A percentile compares a stretch with the other conserved stretches of the same genome.
Evolutionary conservation across 1,140 invertebrate species (phyloP).

Genomic region (Scaptomyza montana): DNA sequence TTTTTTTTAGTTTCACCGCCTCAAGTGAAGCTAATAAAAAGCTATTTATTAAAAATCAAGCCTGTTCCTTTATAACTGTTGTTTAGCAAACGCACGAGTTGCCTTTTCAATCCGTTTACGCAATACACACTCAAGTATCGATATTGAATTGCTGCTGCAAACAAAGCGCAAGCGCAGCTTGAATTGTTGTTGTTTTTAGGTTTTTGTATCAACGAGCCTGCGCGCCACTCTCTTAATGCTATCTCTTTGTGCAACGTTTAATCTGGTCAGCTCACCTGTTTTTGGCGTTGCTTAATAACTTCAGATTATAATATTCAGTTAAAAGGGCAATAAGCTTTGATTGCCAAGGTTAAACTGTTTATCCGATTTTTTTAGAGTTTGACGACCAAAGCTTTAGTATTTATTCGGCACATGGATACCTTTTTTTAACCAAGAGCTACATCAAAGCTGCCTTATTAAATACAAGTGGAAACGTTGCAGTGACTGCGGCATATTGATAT

Average conservation of each 20-base stretch:
- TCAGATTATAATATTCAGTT: too few relatives aligned
- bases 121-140: constrained; percentile 32
- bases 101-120: constrained; percentile 43
- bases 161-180: constrained; percentile 10
- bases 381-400: constrained; percentile 41
- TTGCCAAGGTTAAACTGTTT: constrained; percentile 68
- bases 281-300: constrained; percentile 17
- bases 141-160: constrained; percentile 30
- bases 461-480: too few relatives aligned
- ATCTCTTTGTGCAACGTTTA: background rate
- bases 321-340: too few relatives aligned
- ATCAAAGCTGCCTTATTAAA: background rate
- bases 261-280: constrained; percentile 11
- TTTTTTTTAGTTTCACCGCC: too few relatives aligned
- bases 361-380: constrained; percentile 74
- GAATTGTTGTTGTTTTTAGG: background rate
- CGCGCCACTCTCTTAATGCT: background rate
- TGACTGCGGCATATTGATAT: too few relatives aligned
- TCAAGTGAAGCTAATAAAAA: too few relatives aligned
- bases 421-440: background rate
- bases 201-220: constrained; percentile 20
- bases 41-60: background rate
- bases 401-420: too few relatives aligned
- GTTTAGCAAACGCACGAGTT: constrained; percentile 24
- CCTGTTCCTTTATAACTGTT: constrained; percentile 9